Evolutionary conservation across 1,140 invertebrate species (phyloP), one percentile per base, ranked within the genome.

Genomic region (Eueides isabella): DNA sequence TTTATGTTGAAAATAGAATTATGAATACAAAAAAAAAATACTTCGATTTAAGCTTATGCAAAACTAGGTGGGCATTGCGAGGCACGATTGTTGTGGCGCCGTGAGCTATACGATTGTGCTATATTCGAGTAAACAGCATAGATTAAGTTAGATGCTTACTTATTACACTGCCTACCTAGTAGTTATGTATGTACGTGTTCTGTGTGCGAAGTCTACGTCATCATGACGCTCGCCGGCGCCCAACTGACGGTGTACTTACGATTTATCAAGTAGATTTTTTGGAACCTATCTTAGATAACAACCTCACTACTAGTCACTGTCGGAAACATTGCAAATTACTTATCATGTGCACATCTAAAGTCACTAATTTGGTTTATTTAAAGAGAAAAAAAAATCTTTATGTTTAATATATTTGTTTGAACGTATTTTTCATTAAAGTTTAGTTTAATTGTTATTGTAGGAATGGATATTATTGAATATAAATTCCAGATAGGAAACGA

Each of bases 181-280:
- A 71, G 19, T 68, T 78, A 38, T 4, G 14, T 38, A 38, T 16
- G 14, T 38, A 76, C 77, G 73, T 74, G 74, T 77, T 69, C 55
- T 69, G 72, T 77, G 64, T 78, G 77, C 67, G 61, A 69, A 74
- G 38, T 19, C 70, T 71, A 80, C 80, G 78, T 83, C 78, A 84
- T 61, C 12, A 63, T 85, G 79, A 81, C 81, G 81, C 67, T 71
- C 61, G 55, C 48, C 65, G 80, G 81, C 83, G 80, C 78, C 78
- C 41, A 70, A 61, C 74, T 73, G 76, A 78, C 80, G 77, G 65
- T 74, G 71, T 67, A 29, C 71, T n/a, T 79, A 74, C 70, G 48
- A 69, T 72, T 44, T 61, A 77, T 76, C 71, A 74, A 71, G 31
- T 33, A 74, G 41, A 70, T 72, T 73, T 80, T 73, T 74, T 2